Percentiles rank a stretch among this genome's conserved stretches.
Conservation (phyloP, 1,140 invertebrate species). For the Drosophila arawakana region DNA sequence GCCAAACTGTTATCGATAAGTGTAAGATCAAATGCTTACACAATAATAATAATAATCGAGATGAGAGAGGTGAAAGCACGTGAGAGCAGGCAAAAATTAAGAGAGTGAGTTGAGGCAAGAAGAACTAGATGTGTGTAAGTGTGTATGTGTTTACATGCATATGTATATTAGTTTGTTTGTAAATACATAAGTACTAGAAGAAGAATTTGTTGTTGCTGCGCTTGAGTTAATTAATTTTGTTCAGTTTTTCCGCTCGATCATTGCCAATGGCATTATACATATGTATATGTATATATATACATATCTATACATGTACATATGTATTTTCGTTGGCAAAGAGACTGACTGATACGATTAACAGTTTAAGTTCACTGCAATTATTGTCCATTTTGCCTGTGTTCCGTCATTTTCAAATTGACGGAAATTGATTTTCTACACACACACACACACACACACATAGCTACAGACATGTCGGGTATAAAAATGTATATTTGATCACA, state of each 20-base stretch:
- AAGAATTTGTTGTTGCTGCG: slow-evolving; percentile 27
- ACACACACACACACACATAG: background rate
- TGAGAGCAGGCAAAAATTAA: background rate
- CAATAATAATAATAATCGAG: background rate
- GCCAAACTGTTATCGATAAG: background rate
- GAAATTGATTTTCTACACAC: slow-evolving; percentile 26
- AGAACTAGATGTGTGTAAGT: background rate
- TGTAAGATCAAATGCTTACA: background rate
- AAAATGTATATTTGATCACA: slow-evolving; percentile 11
- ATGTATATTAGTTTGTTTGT: background rate
- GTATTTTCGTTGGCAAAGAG: background rate
- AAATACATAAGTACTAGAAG: slow-evolving; percentile 4
- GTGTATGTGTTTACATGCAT: background rate
- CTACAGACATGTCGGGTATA: background rate
- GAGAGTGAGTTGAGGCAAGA: slow-evolving; percentile 1
- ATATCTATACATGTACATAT: background rate
- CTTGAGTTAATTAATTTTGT: slow-evolving; percentile 58
- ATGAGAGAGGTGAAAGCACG: slow-evolving; percentile 4
- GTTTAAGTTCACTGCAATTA: slow-evolving; percentile 41
- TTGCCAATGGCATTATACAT: slow-evolving; percentile 53
- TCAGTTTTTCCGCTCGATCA: slow-evolving; percentile 54
- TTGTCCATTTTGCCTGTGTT: slow-evolving; percentile 40
- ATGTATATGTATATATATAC: background rate
- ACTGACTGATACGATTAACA: slow-evolving; percentile 40
- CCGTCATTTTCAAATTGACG: slow-evolving; percentile 38